These are phyloP conservation scores for Eciton burchellii DNA, from an alignment of 1,140 invertebrate species.

Conservation along the genomic window DNA sequence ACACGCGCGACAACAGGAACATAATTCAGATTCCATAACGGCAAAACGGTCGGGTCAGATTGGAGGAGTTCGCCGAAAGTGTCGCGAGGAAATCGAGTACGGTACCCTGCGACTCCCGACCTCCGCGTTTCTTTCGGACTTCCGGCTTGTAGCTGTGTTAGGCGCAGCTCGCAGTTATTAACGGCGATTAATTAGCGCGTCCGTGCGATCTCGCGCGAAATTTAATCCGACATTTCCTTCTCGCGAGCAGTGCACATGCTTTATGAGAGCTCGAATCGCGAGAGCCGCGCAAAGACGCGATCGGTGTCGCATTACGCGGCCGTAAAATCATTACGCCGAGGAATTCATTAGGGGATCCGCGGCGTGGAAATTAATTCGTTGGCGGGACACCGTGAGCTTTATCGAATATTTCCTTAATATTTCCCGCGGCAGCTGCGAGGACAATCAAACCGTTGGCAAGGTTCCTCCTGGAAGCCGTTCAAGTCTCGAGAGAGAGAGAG, in stretches of 20 bases:
- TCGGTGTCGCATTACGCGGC: not conserved
- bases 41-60: not conserved
- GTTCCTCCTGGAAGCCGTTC: constrained; percentile 1
- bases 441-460: not conserved
- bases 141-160: too few relatives aligned
- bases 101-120: too few relatives aligned
- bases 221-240: not conserved
- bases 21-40: constrained; percentile 41
- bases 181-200: too few relatives aligned
- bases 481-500: not conserved
- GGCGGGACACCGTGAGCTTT: not conserved
- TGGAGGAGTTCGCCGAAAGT: not conserved
- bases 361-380: not conserved
- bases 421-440: not conserved
- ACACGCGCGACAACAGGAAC: constrained; percentile 10
- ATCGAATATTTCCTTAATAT: not conserved
- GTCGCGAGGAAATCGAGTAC: not conserved
- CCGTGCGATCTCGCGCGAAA: too few relatives aligned
- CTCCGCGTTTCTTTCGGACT: too few relatives aligned
- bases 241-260: not conserved
- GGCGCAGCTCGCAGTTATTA: too few relatives aligned
- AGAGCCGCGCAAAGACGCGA: not conserved
- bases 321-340: not conserved
- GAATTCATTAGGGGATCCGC: not conserved
- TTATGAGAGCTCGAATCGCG: not conserved